phyloP scores from a whole-genome alignment of 1,140 invertebrate genomes.

The Drosophila kikkawai region DNA sequence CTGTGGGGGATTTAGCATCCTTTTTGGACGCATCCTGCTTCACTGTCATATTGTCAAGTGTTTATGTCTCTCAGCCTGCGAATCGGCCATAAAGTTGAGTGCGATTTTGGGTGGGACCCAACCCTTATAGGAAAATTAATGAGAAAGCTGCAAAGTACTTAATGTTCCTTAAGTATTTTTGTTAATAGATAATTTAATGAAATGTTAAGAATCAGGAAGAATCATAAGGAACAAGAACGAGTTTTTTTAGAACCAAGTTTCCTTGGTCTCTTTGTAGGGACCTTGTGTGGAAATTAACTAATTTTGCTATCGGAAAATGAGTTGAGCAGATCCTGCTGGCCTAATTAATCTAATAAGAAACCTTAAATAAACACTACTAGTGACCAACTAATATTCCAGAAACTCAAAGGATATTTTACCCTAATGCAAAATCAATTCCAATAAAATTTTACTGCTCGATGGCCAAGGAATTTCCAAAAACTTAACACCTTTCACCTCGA shows the following conservation, averaged over 20 bases:
- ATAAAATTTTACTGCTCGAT: background rate
- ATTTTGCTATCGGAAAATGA: no score
- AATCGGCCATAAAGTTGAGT: slow-evolving; percentile 43
- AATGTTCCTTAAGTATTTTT: slow-evolving; percentile 2
- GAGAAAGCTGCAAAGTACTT: slow-evolving; percentile 1
- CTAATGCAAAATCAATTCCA: slow-evolving; percentile 3
- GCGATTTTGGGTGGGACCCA: slow-evolving; percentile 7
- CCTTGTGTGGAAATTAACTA: no score
- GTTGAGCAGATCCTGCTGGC: no score
- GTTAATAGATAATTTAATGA: background rate
- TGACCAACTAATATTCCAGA: background rate
- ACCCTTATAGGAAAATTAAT: slow-evolving; percentile 9
- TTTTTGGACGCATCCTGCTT: slow-evolving; percentile 25
- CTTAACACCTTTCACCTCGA: slow-evolving; percentile 22
- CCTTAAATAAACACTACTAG: background rate
- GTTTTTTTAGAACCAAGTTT: no score
- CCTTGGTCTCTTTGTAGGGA: no score
- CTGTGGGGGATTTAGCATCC: slow-evolving; percentile 25
- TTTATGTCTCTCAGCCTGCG: slow-evolving; percentile 49
- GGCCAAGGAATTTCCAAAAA: slow-evolving; percentile 14
- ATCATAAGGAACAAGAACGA: background rate
- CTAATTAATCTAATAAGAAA: background rate
- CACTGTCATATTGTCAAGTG: slow-evolving; percentile 75
- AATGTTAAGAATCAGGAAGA: background rate
- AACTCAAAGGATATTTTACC: background rate